phyloP scores from a whole-genome alignment of 2,888 invertebrate species.

The Eristalis arbustorum region DNA sequence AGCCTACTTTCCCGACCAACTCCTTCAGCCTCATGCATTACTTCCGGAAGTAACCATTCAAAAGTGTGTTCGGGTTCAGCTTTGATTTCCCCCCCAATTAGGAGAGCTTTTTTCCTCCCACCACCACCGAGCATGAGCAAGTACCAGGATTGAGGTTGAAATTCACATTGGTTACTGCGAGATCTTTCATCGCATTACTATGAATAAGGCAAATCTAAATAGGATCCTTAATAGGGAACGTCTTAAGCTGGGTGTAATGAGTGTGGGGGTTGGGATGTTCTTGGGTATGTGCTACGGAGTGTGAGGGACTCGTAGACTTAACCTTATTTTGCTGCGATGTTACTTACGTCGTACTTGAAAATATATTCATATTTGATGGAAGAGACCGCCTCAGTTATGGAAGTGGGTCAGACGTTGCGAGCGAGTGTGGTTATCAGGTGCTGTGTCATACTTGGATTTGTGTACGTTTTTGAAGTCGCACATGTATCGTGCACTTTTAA shows the following conservation, averaged over 20 bases:
- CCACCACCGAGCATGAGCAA: not conserved
- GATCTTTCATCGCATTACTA: not conserved
- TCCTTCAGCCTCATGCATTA: not conserved
- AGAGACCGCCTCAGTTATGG: not conserved
- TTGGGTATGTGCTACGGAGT: not conserved
- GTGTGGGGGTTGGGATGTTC: not conserved
- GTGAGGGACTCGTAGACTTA: not conserved
- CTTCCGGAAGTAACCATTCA: not conserved
- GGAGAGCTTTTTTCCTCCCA: not conserved
- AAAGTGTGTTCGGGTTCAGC: not conserved
- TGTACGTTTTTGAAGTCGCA: not conserved
- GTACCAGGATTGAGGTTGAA: not conserved
- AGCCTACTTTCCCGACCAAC: too few species aligned
- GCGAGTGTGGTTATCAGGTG: not conserved
- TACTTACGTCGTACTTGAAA: not conserved
- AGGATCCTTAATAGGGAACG: not conserved
- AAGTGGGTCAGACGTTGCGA: not conserved
- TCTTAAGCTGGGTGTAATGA: not conserved
- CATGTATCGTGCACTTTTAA: not conserved
- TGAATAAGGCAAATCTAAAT: not conserved
- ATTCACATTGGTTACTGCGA: not conserved
- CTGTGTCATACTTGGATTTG: not conserved
- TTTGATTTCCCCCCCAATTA: not conserved
- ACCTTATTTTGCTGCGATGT: not conserved
- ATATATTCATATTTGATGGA: too few species aligned